Base-by-base conservation (phyloP, 2,888 invertebrate genomes). In the Sminthurides aquaticus region DNA sequence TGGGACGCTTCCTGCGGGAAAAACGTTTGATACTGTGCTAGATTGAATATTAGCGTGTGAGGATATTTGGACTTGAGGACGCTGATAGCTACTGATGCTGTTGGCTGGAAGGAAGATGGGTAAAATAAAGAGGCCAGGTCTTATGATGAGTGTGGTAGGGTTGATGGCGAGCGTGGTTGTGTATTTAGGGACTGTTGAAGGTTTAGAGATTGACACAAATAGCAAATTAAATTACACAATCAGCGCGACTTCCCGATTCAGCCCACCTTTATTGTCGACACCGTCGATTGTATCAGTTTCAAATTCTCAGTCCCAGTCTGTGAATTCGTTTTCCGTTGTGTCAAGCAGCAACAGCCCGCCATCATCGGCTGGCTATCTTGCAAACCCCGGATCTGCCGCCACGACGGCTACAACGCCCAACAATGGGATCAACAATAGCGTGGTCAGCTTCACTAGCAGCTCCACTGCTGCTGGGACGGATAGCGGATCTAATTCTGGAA, bases 281-380 rank as follows among this genome's bases (percentile, higher is more conserved):
- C 48, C 62, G 8, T 57, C 62, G 3, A 34, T 57, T 22, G 62
- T 62, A 15, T 62, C 62, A 27, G 25, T 62, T 43, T 62, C 62
- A 20, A 62, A 62, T 24, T 62, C 61, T 15, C 55, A 61, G 34
- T 55, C 61, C 24, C 61, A 61, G 24, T 61, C 62, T 18, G 43
- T 34, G 43, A 62, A 62, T 22, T 62, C 62, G 25, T 62, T 48
- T 57, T 62, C 62, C 15, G 57, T 57, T 1, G 49, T 43, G 8
- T 62, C 62, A 34, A 62, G 57, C 49, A 62, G 57, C 24, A 43
- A 43, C 24, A 55, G 43, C 43, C 43, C 43, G 15, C 15, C 43
- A 15, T 15, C 43, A 15, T 15, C 43, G 15, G 15, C 5, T 15
- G 15, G 5, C 43, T 34, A 34, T 34, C 8, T 5, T 34, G 43